A percentile compares a stretch with the other conserved stretches of the same genome.
phyloP scores from a whole-genome alignment of 2,888 invertebrate genomes.

The Podotricha telesiphe region DNA sequence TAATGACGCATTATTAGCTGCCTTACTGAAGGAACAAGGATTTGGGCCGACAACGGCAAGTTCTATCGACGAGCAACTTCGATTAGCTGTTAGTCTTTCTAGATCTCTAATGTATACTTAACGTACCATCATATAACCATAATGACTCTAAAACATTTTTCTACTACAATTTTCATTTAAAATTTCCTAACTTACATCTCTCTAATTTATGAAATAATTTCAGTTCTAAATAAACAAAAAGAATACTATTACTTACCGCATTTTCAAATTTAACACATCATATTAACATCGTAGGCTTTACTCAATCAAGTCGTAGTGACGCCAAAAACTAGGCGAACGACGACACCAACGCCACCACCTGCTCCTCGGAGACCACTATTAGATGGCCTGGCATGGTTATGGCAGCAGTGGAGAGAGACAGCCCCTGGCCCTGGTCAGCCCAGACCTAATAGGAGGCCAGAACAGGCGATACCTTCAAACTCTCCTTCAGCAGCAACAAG shows the following conservation, averaged over 20 bases:
- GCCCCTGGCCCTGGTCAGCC: conserved; percentile 64
- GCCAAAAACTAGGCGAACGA: conserved; percentile 74
- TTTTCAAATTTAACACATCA: conserved; percentile 38
- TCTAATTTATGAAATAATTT: neutral
- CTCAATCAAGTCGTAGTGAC: conserved; percentile 84
- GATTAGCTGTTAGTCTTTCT: conserved; percentile 80
- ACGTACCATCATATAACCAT: neutral
- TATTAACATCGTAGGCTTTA: conserved; percentile 80
- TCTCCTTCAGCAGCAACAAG: conserved; percentile 62
- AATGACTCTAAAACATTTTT: neutral
- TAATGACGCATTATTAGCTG: conserved; percentile 88
- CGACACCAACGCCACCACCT: conserved; percentile 72
- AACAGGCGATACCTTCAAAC: conserved; percentile 57
- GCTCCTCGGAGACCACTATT: conserved; percentile 77
- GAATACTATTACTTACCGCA: neutral
- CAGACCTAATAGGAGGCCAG: conserved; percentile 59
- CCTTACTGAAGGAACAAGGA: conserved; percentile 87
- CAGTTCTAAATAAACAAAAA: neutral
- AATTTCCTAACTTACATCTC: conserved; percentile 1
- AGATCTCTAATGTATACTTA: conserved; percentile 37
- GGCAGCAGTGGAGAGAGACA: conserved; percentile 84
- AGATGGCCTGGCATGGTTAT: conserved; percentile 83
- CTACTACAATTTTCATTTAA: neutral
- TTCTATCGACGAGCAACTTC: conserved; percentile 83
- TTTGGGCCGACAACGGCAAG: conserved; percentile 88